These are phyloP conservation scores for Homarus americanus DNA, from an alignment of 1,140 invertebrate genomes.

Conservation along the genomic window DNA sequence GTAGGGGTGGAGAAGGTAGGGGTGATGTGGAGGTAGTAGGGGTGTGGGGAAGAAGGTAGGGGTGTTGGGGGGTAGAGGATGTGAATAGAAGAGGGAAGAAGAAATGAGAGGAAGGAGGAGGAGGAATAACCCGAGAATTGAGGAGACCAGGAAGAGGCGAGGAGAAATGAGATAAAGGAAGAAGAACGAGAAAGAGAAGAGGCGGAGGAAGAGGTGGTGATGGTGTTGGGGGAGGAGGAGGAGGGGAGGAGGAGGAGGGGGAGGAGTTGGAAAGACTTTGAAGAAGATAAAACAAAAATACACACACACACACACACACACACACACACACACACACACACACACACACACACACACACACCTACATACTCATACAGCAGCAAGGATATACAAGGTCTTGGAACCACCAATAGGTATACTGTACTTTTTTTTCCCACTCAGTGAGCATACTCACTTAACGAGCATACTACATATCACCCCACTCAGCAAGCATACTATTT, in stretches of 20 bases:
- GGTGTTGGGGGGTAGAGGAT: neutral
- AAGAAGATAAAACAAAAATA: neutral
- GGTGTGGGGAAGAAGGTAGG: neutral
- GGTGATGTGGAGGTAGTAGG: neutral
- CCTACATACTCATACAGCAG: neutral
- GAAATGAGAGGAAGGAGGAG: neutral
- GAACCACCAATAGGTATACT: too few species aligned
- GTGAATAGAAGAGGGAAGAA: constrained; percentile 4
- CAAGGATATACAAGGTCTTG: neutral
- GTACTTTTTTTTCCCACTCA: too few species aligned
- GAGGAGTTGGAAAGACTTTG: neutral
- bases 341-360: constrained; percentile 27
- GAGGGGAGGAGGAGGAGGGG: neutral
- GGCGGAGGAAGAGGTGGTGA: neutral
- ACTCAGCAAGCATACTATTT: too few species aligned
- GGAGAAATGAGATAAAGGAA: neutral
- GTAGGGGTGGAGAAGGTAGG: neutral
- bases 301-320: constrained; percentile 28
- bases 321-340: constrained; percentile 16
- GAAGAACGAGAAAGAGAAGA: neutral
- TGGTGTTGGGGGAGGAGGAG: too few species aligned
- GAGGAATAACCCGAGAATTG: too few species aligned
- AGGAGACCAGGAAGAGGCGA: too few species aligned
- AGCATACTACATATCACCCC: too few species aligned
- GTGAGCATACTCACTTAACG: too few species aligned